Conservation (phyloP, 1,140 invertebrate species). For the Laupala kohalensis region DNA sequence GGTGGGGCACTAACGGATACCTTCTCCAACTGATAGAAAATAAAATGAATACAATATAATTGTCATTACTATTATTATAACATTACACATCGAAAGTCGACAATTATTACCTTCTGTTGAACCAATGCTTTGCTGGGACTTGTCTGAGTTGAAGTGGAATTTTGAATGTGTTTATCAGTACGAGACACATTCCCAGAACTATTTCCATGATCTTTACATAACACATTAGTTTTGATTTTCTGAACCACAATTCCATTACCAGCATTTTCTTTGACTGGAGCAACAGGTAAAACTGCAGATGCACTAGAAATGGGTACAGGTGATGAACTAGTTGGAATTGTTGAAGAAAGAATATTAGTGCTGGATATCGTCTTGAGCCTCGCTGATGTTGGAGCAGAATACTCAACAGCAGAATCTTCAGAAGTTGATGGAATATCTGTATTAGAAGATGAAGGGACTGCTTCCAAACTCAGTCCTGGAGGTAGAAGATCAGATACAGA, state of each 20-base stretch:
- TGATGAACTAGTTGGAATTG: neutral
- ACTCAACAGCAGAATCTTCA: neutral
- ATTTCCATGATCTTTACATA: neutral
- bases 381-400: neutral
- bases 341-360: neutral
- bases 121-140: conserved; percentile 8
- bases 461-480: neutral
- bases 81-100: too few relatives aligned
- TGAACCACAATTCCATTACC: neutral
- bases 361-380: neutral
- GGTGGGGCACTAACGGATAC: too few relatives aligned
- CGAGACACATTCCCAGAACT: neutral
- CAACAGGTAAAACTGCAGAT: neutral
- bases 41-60: neutral
- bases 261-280: neutral
- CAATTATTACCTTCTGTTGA: conserved; percentile 1
- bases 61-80: too few relatives aligned
- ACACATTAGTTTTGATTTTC: neutral
- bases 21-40: too few relatives aligned
- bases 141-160: conserved; percentile 11
- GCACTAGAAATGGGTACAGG: neutral
- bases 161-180: neutral
- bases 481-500: conserved; percentile 5
- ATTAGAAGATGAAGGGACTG: neutral
- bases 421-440: neutral